Percentiles rank a stretch among this genome's conserved stretches.
Conservation (phyloP, 2,888 invertebrate species). For the Tiliacea citrago region DNA sequence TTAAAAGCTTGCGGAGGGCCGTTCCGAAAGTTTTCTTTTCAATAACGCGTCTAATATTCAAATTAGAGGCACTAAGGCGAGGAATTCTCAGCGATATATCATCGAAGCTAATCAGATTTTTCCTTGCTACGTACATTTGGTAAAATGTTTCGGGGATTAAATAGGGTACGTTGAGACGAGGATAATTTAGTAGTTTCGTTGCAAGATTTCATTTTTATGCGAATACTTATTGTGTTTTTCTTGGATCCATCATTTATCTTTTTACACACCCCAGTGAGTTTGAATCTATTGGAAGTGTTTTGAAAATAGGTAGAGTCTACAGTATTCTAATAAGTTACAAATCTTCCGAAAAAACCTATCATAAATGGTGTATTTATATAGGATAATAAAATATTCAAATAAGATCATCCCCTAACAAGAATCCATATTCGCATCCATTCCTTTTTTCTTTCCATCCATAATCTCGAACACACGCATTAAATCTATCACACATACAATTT, state of each 20-base stretch:
- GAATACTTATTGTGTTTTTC: constrained; percentile 65
- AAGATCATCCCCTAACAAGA: constrained; percentile 33
- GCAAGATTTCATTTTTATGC: constrained; percentile 68
- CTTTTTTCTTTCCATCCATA: constrained; percentile 46
- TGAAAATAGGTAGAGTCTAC: constrained; percentile 8
- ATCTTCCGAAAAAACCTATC: background rate
- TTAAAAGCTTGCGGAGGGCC: constrained; percentile 88
- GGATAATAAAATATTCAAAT: constrained; percentile 57
- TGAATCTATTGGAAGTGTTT: constrained; percentile 35
- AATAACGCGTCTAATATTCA: constrained; percentile 91
- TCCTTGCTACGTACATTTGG: constrained; percentile 81
- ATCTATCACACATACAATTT: constrained; percentile 64
- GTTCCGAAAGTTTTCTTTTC: constrained; percentile 89
- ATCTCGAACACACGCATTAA: constrained; percentile 55
- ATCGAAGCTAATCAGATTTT: constrained; percentile 88
- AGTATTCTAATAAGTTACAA: constrained; percentile 22
- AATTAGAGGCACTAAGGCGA: constrained; percentile 88
- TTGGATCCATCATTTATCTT: constrained; percentile 54
- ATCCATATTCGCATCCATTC: constrained; percentile 32
- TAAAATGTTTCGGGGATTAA: constrained; percentile 82
- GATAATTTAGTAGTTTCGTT: constrained; percentile 76
- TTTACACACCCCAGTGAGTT: constrained; percentile 34
- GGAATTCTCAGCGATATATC: constrained; percentile 88
- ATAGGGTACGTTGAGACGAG: constrained; percentile 74
- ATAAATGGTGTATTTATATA: too few relatives aligned